Conservation (phyloP, 2,113 vertebrate genomes). For the Dicerorhinus sumatrensis region DNA sequence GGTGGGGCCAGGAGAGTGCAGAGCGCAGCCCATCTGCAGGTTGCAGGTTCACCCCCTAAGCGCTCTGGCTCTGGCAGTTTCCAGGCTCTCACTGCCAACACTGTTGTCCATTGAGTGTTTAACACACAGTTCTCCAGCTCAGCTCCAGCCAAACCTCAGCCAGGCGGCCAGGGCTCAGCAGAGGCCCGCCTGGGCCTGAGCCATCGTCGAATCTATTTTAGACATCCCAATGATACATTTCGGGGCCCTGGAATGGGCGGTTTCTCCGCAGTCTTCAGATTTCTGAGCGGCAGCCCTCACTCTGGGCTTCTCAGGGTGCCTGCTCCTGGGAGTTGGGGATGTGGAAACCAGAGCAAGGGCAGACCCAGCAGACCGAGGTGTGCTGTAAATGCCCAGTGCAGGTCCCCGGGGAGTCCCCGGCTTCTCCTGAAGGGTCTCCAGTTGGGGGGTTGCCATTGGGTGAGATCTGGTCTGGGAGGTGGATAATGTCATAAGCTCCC, state of each 20-base stretch:
- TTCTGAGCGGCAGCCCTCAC: background rate
- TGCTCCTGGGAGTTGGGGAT: background rate
- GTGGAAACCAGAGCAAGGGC: background rate
- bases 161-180: background rate
- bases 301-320: background rate
- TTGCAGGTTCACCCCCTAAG: background rate
- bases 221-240: slow-evolving; percentile 37
- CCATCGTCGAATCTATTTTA: slow-evolving; percentile 69
- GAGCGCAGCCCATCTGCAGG: accelerated
- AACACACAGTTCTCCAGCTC: background rate
- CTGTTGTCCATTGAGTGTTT: background rate
- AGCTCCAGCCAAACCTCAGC: slow-evolving; percentile 10
- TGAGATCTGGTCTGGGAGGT: background rate
- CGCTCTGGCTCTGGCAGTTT: background rate
- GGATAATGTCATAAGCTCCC: background rate
- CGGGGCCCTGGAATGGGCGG: background rate
- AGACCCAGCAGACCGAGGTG: background rate
- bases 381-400: background rate
- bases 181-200: background rate
- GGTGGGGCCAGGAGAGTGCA: background rate
- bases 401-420: background rate
- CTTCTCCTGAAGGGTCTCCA: background rate
- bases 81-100: background rate
- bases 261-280: background rate
- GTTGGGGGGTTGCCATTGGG: background rate